phyloP scores from a whole-genome alignment of 2,888 invertebrate species.

The Meliscaeva auricollis region DNA sequence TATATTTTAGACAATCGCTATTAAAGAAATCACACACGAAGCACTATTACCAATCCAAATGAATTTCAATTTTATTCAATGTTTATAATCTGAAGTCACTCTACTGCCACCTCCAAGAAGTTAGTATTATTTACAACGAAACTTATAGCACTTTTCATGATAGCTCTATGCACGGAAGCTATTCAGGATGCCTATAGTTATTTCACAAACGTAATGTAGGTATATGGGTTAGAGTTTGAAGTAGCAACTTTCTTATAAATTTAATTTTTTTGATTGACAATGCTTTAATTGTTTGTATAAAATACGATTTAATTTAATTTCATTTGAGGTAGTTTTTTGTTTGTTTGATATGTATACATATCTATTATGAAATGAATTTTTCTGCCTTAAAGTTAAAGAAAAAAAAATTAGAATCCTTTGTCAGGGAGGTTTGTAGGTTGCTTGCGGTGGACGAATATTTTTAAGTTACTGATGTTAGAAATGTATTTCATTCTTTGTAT shows the following conservation, averaged over 20 bases:
- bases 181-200: slow-evolving; percentile 23
- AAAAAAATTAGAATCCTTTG: slow-evolving; percentile 10
- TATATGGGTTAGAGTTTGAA: slow-evolving; percentile 23
- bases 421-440: not conserved
- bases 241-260: slow-evolving; percentile 28
- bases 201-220: slow-evolving; percentile 39
- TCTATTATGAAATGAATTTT: slow-evolving; percentile 1
- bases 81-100: slow-evolving; percentile 18
- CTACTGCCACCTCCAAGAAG: slow-evolving; percentile 23
- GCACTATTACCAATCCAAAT: slow-evolving; percentile 44
- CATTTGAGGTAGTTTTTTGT: slow-evolving; percentile 59
- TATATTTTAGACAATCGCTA: slow-evolving; percentile 52
- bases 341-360: not conserved
- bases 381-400: slow-evolving; percentile 1
- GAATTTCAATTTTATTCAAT: slow-evolving; percentile 49
- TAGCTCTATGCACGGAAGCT: slow-evolving; percentile 63
- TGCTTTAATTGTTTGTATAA: slow-evolving; percentile 39
- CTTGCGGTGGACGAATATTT: slow-evolving; percentile 57
- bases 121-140: slow-evolving; percentile 54
- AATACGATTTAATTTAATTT: slow-evolving; percentile 39
- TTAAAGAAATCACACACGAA: slow-evolving; percentile 56
- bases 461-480: slow-evolving; percentile 59
- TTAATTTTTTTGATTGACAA: slow-evolving; percentile 67
- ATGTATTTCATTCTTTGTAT: slow-evolving; percentile 13
- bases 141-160: slow-evolving; percentile 57